phyloP scores from a whole-genome alignment of 2,113 vertebrate species.

The Oreochromis niloticus region DNA sequence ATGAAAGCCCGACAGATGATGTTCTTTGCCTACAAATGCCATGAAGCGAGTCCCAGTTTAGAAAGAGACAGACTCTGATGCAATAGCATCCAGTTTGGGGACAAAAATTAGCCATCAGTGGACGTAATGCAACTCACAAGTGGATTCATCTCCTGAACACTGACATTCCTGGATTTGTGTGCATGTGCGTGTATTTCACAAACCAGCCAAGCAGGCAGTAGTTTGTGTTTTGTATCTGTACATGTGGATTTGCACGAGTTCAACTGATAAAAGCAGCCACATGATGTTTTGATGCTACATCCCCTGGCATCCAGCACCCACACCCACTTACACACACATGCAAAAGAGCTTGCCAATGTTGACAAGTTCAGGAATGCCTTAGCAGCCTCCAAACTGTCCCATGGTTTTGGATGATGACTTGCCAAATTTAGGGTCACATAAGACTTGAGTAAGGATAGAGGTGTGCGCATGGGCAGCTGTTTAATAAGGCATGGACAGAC shows the following conservation, averaged over 20 bases:
- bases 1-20: slow-evolving; percentile 8
- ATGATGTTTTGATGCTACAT: slow-evolving; percentile 62
- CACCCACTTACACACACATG: neutral
- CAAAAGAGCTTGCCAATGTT: slow-evolving; percentile 8
- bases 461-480: neutral
- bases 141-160: neutral
- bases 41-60: slow-evolving; percentile 3
- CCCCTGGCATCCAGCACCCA: slow-evolving; percentile 30
- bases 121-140: slow-evolving; percentile 13
- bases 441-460: neutral
- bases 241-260: slow-evolving; percentile 19
- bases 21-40: slow-evolving; percentile 28
- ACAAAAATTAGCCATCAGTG: slow-evolving; percentile 24
- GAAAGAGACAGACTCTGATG: neutral
- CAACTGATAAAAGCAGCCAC: slow-evolving; percentile 49
- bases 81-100: slow-evolving; percentile 20
- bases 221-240: slow-evolving; percentile 2
- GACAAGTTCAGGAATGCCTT: slow-evolving; percentile 3
- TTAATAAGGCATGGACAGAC: neutral
- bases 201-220: neutral
- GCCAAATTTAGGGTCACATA: neutral
- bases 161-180: neutral
- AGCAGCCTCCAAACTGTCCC: neutral
- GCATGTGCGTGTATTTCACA: neutral
- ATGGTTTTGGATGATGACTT: neutral